Evolutionary conservation across 2,888 invertebrate genomes (phyloP), one percentile per base, ranked within the genome.

Genomic region (Nemotelus pantherinus): DNA sequence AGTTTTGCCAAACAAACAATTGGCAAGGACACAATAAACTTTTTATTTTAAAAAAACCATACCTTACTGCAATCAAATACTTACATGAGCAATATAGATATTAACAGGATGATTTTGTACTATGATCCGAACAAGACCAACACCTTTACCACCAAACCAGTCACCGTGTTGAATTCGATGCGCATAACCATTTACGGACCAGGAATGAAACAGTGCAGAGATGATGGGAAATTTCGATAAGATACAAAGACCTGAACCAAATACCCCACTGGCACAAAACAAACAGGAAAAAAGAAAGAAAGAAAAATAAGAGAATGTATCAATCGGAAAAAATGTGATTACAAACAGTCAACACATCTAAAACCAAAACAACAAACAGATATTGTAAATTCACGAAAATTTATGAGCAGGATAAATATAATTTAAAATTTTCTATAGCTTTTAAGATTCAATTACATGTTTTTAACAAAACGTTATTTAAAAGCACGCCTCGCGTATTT

Each of bases 121-220:
- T 81, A 91, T 89, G 60, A 96, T 89, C 82, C 91, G 90, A 84
- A 95, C 95, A 43, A 97, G 87, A 2, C 95, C 96, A 58, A 97
- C 92, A 9, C 96, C 97, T 89, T 99, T 99, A 3, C 98, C 98
- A 57, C 97, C 98, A 87, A 97, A 99, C 99, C 99, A 99, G 86
- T 99, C 99, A 0, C 97, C 99, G 85, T 99, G 99, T 80, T 96
- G 95, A 80, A 98, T 88, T 88, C 96, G 95, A 88, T 98, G 95
- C 64, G 97, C 94, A 85, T 98, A 99, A 2, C 99, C 99, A 88
- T 99, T 99, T n/a, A 99, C 89, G 39, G 96, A 92, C 94, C 97
- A 99, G 81, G 94, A 93, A 86, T 97, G 95, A 84, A 95, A 97
- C 84, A 97, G 93, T 0, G 95, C 93, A 84, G 96, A 95, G 82